These are phyloP conservation scores for Solenopsis invicta DNA, from an alignment of 1,140 invertebrate genomes.

Conservation along the genomic window DNA sequence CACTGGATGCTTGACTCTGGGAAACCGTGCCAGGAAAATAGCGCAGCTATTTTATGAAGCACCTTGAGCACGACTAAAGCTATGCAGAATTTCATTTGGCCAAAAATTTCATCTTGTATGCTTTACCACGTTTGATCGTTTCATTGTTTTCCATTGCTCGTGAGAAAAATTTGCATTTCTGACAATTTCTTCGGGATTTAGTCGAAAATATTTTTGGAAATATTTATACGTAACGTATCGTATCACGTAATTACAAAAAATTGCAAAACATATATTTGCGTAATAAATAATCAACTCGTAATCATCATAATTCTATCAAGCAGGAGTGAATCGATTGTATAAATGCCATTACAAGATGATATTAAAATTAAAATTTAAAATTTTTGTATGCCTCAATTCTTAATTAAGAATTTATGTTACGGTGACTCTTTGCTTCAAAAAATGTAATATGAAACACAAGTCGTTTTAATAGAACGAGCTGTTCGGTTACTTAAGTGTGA, in stretches of 20 bases:
- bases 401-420: background rate
- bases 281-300: background rate
- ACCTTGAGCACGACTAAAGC: conserved; percentile 71
- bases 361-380: background rate
- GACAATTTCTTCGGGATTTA: background rate
- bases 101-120: conserved; percentile 28
- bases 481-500: background rate
- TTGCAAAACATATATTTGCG: background rate
- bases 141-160: conserved; percentile 11
- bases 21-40: conserved; percentile 84
- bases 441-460: background rate
- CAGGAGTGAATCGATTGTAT: background rate
- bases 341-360: background rate
- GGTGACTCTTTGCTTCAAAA: background rate
- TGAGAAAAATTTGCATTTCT: background rate
- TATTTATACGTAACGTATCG: background rate
- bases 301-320: background rate
- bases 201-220: conserved; percentile 24
- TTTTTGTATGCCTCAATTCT: background rate
- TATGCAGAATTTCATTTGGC: conserved; percentile 71
- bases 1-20: conserved; percentile 68
- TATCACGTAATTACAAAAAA: background rate
- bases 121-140: background rate
- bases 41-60: conserved; percentile 81
- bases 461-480: background rate